Evolutionary conservation across 2,888 invertebrate species (phyloP).

Genomic region (Meteorus colon): DNA sequence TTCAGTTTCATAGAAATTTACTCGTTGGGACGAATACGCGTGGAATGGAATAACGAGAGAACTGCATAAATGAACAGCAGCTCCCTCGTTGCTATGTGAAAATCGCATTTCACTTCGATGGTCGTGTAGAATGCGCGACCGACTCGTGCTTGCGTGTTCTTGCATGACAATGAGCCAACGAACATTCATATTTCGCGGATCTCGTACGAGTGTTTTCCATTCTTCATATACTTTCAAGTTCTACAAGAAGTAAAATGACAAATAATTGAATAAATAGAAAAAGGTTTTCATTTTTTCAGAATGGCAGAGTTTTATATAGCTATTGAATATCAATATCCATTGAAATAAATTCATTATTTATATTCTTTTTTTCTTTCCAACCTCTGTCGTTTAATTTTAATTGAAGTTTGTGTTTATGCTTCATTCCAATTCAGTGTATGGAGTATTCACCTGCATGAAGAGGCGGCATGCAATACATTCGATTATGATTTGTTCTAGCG

Average conservation of each 20-base stretch:
- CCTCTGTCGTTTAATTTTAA: background rate
- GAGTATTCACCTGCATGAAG: no score
- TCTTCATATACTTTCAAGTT: constrained; percentile 1
- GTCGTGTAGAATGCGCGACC: constrained; percentile 45
- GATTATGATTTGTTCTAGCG: no score
- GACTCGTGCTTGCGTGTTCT: constrained; percentile 48
- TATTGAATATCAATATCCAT: background rate
- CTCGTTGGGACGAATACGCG: constrained; percentile 34
- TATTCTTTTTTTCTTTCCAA: background rate
- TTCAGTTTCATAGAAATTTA: constrained; percentile 33
- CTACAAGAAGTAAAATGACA: background rate
- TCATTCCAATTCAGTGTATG: no score
- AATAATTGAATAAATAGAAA: constrained; percentile 12
- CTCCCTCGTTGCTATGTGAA: constrained; percentile 39
- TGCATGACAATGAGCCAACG: constrained; percentile 51
- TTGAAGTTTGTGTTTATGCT: background rate
- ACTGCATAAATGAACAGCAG: constrained; percentile 45
- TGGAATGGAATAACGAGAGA: constrained; percentile 40
- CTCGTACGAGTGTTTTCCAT: background rate
- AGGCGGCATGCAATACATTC: no score
- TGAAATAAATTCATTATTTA: background rate
- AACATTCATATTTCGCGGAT: constrained; percentile 42
- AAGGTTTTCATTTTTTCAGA: background rate
- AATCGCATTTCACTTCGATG: constrained; percentile 51
- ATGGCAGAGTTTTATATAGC: background rate